Base-by-base conservation (phyloP, 2,797 vertebrate genomes). In the Neostethus bicornis region DNA sequence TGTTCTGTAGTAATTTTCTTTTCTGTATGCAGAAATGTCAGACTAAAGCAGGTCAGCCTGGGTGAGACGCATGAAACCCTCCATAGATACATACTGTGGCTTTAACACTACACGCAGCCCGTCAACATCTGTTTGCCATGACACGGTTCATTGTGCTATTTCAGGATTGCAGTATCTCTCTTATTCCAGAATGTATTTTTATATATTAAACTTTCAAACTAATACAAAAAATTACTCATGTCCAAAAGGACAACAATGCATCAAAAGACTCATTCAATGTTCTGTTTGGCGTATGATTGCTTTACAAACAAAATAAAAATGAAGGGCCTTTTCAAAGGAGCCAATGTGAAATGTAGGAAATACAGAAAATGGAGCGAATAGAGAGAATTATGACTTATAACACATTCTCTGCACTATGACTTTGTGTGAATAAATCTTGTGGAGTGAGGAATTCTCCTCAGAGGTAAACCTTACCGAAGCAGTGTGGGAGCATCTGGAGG, bases 1-100 rank as follows among this genome's bases (percentile, higher is more conserved):
- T 59, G 32, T 17, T 25, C 8, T 50, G 9, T 35, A 59, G 25
- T 50, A 51, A 56, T 56, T 56, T 59, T 51, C 54, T 39, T 46
- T 37, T 77, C 24, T 66, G 23, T 58, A 73, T 67, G 64, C 74
- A 70, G 56, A 75, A 68, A 70, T 83, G 74, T 80, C 72, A 62
- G 53, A 45, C 32, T 62, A 71, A 78, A 71, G 54, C 69, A 74
- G 70, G 60, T 73, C 76, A 76, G 55, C 44, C 68, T 57, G 29
- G 28, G 42, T 59, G 61, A 69, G 48, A 51, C 71, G 44, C 51
- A 26, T 71, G 42, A 70, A n/a, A n/a, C 70, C 51, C 61, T 65
- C 38, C 66, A 67, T 66, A 56, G 34, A 67, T 41, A 55, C 38
- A 61, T 20, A 60, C 28, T 41, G 62, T 60, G 63, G 38, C 44